Conservation (phyloP, 2,113 vertebrate genomes). For the Protobothrops flavoviridis region DNA sequence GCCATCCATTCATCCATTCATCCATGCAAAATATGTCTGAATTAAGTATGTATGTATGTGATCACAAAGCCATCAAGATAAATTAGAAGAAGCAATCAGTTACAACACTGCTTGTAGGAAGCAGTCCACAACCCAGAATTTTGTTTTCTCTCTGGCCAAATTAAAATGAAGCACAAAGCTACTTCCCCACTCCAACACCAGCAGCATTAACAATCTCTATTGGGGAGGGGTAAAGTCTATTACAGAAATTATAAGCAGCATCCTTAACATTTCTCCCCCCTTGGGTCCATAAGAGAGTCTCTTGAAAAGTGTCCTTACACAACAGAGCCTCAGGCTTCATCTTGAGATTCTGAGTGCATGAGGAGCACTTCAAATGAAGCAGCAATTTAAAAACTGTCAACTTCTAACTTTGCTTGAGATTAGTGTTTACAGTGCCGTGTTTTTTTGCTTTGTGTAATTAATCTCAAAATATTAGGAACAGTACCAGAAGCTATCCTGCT, state of each 20-base stretch:
- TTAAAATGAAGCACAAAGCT: not conserved
- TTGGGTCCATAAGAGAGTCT: not conserved
- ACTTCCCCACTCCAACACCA: not conserved
- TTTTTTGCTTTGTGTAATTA: not conserved
- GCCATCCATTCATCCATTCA: not conserved
- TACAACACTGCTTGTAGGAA: not conserved
- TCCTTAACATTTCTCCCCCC: not conserved
- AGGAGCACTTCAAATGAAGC: not conserved
- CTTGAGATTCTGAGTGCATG: not conserved
- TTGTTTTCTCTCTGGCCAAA: not conserved
- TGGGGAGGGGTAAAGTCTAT: not conserved
- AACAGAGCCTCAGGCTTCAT: not conserved
- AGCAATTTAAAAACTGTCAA: not conserved
- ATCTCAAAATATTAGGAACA: not conserved
- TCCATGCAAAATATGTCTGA: not conserved
- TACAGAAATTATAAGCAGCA: not conserved
- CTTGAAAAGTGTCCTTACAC: not conserved
- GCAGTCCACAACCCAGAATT: not conserved
- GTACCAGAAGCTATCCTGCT: not conserved
- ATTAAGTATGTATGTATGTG: not conserved
- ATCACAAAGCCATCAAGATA: not conserved
- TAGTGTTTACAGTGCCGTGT: not conserved
- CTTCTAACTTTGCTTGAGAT: not conserved
- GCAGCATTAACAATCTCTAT: not conserved
- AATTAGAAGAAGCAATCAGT: not conserved